A percentile compares a stretch with the other conserved stretches of the same genome.
Conservation (phyloP, 1,140 invertebrate species). For the Acromyrmex charruanus region DNA sequence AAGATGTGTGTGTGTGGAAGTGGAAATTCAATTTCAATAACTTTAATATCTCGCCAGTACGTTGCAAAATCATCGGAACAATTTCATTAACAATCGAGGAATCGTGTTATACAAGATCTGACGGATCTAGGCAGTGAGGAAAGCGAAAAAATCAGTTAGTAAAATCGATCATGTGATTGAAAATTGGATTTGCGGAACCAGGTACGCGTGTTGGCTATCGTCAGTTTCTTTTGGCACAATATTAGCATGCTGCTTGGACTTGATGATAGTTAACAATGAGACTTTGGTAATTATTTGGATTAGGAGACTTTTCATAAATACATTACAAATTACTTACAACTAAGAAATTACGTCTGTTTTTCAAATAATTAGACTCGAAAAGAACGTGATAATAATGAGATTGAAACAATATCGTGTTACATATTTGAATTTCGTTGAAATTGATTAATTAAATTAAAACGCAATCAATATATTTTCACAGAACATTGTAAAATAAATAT, state of each 20-base stretch:
- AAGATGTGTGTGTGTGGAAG: background rate
- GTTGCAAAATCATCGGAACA: conserved; percentile 54
- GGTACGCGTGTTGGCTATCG: conserved; percentile 35
- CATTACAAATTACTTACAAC: background rate
- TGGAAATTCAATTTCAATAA: conserved; percentile 21
- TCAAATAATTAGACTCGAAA: background rate
- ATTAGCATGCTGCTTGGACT: conserved; percentile 27
- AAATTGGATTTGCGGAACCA: conserved; percentile 6
- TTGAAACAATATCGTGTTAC: background rate
- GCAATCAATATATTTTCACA: background rate
- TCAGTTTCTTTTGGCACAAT: conserved; percentile 69
- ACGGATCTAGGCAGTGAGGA: conserved; percentile 16
- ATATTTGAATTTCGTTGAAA: background rate
- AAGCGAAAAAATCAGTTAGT: conserved; percentile 16
- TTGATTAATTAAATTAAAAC: background rate
- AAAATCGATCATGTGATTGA: conserved; percentile 50
- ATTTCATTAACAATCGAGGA: background rate
- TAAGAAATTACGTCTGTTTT: background rate
- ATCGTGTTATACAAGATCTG: background rate
- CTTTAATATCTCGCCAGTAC: conserved; percentile 6
- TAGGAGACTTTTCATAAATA: background rate
- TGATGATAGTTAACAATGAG: background rate
- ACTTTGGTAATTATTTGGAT: no score
- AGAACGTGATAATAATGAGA: background rate
- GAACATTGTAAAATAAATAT: conserved; percentile 6